These are phyloP conservation scores for Sebastolobus alascanus DNA, from an alignment of 2,797 vertebrate genomes.

Conservation along the genomic window DNA sequence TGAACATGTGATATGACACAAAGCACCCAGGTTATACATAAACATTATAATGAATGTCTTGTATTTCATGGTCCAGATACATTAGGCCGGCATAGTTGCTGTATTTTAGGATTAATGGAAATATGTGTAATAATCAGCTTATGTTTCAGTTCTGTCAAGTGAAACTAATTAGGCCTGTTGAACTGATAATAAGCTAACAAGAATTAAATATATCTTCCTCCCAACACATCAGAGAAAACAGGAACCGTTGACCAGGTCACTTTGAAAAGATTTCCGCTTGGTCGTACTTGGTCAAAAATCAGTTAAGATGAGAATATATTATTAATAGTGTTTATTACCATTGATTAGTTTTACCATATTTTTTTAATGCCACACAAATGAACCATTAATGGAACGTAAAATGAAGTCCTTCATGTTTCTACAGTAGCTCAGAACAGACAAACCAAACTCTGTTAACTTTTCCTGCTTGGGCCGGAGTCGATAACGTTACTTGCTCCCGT, in stretches of 20 bases:
- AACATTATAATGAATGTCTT: background rate
- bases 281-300: background rate
- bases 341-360: background rate
- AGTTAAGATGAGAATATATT: background rate
- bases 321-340: background rate
- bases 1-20: background rate
- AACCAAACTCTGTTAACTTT: too few relatives aligned
- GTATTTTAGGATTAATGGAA: conserved; percentile 18
- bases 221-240: background rate
- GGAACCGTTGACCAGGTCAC: background rate
- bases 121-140: conserved; percentile 12
- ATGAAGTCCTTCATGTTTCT: too few relatives aligned
- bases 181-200: conserved; percentile 1
- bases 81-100: background rate
- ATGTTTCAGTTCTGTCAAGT: conserved; percentile 3
- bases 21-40: background rate
- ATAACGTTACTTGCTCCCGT: too few relatives aligned
- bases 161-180: conserved; percentile 1
- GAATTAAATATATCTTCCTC: background rate
- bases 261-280: background rate
- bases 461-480: too few relatives aligned
- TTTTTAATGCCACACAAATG: background rate
- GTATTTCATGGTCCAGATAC: background rate
- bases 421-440: too few relatives aligned
- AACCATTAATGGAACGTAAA: background rate